Percentiles rank a stretch among this genome's conserved stretches.
These are phyloP conservation scores for Idris sp. DNA, from an alignment of 1,140 invertebrate species.

Conservation along the genomic window DNA sequence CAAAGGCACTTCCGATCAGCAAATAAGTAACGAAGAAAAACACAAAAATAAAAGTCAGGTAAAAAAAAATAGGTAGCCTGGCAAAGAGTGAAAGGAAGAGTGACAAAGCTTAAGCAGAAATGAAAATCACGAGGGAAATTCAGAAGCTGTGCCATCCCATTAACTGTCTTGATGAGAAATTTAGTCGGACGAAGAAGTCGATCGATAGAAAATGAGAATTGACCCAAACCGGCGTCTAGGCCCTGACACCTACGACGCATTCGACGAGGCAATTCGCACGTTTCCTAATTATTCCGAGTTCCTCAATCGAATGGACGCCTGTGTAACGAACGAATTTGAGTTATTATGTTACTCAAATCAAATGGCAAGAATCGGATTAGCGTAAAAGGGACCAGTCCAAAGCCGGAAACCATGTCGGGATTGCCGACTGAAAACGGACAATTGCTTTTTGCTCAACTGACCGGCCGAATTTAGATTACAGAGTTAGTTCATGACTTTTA, in stretches of 20 bases:
- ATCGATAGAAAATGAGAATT: conserved; percentile 63
- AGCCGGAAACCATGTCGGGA: conserved; percentile 65
- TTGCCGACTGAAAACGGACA: conserved; percentile 63
- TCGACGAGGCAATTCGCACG: conserved; percentile 60
- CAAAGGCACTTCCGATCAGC: too few relatives aligned
- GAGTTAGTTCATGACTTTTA: too few relatives aligned
- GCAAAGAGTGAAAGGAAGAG: conserved; percentile 21
- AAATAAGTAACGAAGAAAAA: background rate
- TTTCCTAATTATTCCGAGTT: conserved; percentile 67
- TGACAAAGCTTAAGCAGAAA: conserved; percentile 25
- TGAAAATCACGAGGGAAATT: conserved; percentile 61
- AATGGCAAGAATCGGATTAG: conserved; percentile 68
- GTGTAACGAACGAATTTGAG: conserved; percentile 63
- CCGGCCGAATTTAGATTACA: conserved; percentile 9
- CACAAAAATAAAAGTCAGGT: background rate
- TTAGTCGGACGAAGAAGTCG: conserved; percentile 57
- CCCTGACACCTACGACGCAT: conserved; percentile 41
- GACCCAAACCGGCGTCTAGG: conserved; percentile 59
- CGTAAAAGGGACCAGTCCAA: conserved; percentile 49
- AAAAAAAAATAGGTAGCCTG: background rate
- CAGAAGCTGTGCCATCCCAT: conserved; percentile 49
- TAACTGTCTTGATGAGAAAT: conserved; percentile 62
- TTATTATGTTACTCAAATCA: conserved; percentile 70
- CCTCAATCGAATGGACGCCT: conserved; percentile 51
- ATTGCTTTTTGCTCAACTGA: conserved; percentile 35